A percentile compares a stretch with the other conserved stretches of the same genome.
phyloP scores from a whole-genome alignment of 1,140 invertebrate species.

The Halyomorpha halys region DNA sequence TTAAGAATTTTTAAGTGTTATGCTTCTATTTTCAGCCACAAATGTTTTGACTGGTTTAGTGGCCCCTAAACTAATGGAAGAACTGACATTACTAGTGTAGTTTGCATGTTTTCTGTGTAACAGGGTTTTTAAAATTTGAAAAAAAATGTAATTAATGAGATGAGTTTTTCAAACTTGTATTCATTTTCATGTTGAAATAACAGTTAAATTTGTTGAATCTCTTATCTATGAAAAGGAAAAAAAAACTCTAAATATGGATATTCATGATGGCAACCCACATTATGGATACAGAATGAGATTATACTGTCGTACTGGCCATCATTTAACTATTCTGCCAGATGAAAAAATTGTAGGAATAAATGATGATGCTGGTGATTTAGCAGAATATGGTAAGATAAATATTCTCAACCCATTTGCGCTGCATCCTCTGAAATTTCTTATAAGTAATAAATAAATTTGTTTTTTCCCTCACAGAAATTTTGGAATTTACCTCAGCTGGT shows the following conservation, averaged over 20 bases:
- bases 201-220: not conserved
- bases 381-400: constrained; percentile 35
- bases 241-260: not conserved
- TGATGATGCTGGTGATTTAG: constrained; percentile 42
- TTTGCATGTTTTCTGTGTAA: not conserved
- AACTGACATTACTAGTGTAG: not conserved
- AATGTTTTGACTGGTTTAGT: constrained; percentile 8
- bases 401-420: not conserved
- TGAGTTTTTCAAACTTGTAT: not conserved
- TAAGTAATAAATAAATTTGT: not conserved
- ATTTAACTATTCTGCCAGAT: constrained; percentile 43
- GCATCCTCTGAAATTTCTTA: not conserved
- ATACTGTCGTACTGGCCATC: constrained; percentile 45
- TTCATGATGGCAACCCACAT: constrained; percentile 28
- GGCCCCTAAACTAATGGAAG: not conserved
- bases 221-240: not conserved
- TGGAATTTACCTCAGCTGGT: constrained; percentile 44
- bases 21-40: constrained; percentile 9
- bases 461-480: constrained; percentile 39
- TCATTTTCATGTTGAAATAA: not conserved
- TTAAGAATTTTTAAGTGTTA: not conserved
- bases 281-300: constrained; percentile 40
- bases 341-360: constrained; percentile 43
- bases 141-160: not conserved
- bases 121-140: not conserved